Conservation (phyloP, 2,113 vertebrate species). For the Pungitius pungitius region DNA sequence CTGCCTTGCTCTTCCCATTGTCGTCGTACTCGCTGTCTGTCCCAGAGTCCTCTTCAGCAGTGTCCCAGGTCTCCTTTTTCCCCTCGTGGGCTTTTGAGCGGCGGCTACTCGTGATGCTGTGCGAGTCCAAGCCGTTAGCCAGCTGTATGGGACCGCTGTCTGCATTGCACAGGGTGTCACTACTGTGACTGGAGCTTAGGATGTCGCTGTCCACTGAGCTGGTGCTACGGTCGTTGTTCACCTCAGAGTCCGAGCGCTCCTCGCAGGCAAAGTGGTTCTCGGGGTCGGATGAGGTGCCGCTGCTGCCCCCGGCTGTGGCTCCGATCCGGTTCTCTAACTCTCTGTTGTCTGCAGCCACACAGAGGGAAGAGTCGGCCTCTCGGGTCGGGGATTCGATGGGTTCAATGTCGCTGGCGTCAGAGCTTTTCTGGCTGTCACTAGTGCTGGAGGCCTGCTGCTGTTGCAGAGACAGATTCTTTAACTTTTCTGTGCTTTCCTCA, state of each 20-base stretch:
- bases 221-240: conserved; percentile 97
- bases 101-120: conserved; percentile 98
- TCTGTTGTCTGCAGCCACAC: conserved; percentile 86
- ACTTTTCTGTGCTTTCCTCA: conserved; percentile 97
- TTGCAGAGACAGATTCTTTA: conserved; percentile 90
- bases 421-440: conserved; percentile 95
- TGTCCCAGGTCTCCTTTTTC: conserved; percentile 98
- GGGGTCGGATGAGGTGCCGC: conserved; percentile 80
- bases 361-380: conserved; percentile 87
- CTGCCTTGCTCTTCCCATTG: conserved; percentile 91
- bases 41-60: conserved; percentile 96
- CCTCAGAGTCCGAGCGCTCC: conserved; percentile 95
- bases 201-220: conserved; percentile 99
- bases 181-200: conserved; percentile 98
- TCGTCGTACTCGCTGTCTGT: conserved; percentile 99
- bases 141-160: conserved; percentile 89
- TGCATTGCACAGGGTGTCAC: conserved; percentile 96
- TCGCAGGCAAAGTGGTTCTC: conserved; percentile 90
- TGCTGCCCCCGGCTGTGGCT: conserved; percentile 29
- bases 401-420: conserved; percentile 94
- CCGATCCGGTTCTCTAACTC: conserved; percentile 91
- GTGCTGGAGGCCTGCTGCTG: conserved; percentile 85
- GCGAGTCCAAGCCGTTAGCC: conserved; percentile 95
- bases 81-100: conserved; percentile 96
- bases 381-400: conserved; percentile 92